Percentiles rank a stretch among this genome's conserved stretches.
phyloP scores from a whole-genome alignment of 2,888 invertebrate genomes.

The Pollenia angustigena region DNA sequence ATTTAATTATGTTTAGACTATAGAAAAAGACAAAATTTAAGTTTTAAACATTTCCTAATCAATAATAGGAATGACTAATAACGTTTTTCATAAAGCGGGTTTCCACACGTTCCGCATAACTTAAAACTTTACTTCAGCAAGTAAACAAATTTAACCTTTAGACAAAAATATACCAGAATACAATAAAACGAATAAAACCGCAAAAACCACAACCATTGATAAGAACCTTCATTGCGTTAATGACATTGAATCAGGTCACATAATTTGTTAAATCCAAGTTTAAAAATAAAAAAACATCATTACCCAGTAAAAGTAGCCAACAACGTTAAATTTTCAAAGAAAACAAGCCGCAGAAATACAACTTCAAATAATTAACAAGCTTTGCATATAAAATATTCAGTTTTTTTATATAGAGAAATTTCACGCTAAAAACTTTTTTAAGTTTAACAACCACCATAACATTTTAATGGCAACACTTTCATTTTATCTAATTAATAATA shows the following conservation, averaged over 20 bases:
- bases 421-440: neutral
- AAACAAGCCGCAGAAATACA: neutral
- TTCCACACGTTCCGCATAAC: conserved; percentile 9
- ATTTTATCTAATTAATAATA: conserved; percentile 62
- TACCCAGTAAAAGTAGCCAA: conserved; percentile 10
- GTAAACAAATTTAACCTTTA: conserved; percentile 33
- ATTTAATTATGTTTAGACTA: too few species aligned
- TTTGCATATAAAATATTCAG: conserved; percentile 40
- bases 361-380: conserved; percentile 20
- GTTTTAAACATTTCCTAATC: too few species aligned
- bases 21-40: too few species aligned
- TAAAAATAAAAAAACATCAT: neutral
- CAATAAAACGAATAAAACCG: conserved; percentile 40
- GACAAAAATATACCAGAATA: conserved; percentile 1
- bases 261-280: conserved; percentile 27
- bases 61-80: neutral
- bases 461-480: conserved; percentile 64
- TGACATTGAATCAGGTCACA: conserved; percentile 67
- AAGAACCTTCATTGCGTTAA: conserved; percentile 64
- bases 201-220: conserved; percentile 62
- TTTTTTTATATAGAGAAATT: conserved; percentile 28
- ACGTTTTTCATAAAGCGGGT: too few species aligned
- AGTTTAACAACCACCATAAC: conserved; percentile 28
- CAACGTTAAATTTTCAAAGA: neutral
- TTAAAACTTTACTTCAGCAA: conserved; percentile 1